phyloP scores from a whole-genome alignment of 2,888 invertebrate genomes.

The Byasa hedistus region DNA sequence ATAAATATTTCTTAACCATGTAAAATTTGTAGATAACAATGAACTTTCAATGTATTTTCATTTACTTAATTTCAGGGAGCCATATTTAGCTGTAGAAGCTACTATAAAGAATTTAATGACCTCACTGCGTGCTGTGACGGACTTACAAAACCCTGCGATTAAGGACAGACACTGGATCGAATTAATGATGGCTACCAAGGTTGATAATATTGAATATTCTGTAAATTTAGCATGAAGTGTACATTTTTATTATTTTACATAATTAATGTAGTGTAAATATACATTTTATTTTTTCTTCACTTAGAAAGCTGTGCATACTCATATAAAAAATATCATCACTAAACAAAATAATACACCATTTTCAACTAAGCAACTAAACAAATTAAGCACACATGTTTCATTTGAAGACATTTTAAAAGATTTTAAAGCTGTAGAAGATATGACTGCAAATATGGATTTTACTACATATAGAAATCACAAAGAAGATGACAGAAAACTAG shows the following conservation, averaged over 20 bases:
- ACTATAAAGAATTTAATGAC: conserved; percentile 95
- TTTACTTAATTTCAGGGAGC: conserved; percentile 78
- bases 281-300: conserved; percentile 43
- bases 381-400: conserved; percentile 39
- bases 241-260: background rate
- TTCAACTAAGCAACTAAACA: conserved; percentile 36
- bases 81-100: conserved; percentile 88
- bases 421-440: conserved; percentile 45
- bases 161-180: conserved; percentile 96
- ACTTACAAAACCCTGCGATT: conserved; percentile 96
- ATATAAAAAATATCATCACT: conserved; percentile 52
- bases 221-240: background rate
- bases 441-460: conserved; percentile 28
- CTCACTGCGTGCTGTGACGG: conserved; percentile 93
- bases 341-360: conserved; percentile 43
- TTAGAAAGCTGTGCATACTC: conserved; percentile 57
- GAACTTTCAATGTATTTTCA: background rate
- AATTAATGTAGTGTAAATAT: conserved; percentile 17
- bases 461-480: conserved; percentile 9
- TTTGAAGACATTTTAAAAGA: conserved; percentile 57
- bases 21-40: background rate
- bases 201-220: conserved; percentile 47
- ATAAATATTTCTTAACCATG: no score
- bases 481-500: conserved; percentile 30
- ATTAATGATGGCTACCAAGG: conserved; percentile 95